Conservation (phyloP, 2,888 invertebrate genomes). For the Agrilus biguttatus region DNA sequence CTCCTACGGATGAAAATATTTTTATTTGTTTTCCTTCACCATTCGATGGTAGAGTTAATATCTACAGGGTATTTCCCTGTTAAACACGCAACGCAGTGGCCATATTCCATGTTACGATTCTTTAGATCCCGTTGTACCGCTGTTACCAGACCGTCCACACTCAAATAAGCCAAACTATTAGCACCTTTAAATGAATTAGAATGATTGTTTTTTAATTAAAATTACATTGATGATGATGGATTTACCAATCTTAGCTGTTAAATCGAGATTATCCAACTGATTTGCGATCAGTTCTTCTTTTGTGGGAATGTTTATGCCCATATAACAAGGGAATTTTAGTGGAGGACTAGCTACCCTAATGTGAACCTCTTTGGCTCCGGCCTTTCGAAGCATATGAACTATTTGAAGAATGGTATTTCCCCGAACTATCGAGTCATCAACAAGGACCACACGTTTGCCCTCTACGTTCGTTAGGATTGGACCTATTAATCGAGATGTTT, state of each 20-base stretch:
- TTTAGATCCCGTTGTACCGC: constrained; percentile 74
- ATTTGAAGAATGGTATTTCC: constrained; percentile 96
- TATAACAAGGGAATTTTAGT: constrained; percentile 86
- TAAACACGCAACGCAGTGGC: constrained; percentile 92
- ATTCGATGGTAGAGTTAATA: constrained; percentile 16
- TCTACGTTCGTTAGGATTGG: constrained; percentile 82
- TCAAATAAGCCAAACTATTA: constrained; percentile 83
- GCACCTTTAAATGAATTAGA: constrained; percentile 45
- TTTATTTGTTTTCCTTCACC: constrained; percentile 29
- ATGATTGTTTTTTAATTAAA: background rate
- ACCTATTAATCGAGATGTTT: constrained; percentile 26
- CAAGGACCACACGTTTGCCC: constrained; percentile 77
- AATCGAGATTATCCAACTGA: constrained; percentile 56
- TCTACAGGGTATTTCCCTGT: constrained; percentile 88
- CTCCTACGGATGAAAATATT: too few species aligned
- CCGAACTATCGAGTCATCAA: constrained; percentile 95
- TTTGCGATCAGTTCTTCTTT: constrained; percentile 91
- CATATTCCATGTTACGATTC: constrained; percentile 51
- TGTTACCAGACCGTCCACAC: constrained; percentile 80
- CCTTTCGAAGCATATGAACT: constrained; percentile 77
- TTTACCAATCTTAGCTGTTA: constrained; percentile 78
- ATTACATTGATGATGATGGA: constrained; percentile 10
- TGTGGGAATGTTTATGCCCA: constrained; percentile 99
- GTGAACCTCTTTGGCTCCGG: constrained; percentile 93
- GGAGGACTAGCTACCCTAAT: constrained; percentile 95